Conservation (phyloP, 2,888 invertebrate genomes). For the Metalampra italica region DNA sequence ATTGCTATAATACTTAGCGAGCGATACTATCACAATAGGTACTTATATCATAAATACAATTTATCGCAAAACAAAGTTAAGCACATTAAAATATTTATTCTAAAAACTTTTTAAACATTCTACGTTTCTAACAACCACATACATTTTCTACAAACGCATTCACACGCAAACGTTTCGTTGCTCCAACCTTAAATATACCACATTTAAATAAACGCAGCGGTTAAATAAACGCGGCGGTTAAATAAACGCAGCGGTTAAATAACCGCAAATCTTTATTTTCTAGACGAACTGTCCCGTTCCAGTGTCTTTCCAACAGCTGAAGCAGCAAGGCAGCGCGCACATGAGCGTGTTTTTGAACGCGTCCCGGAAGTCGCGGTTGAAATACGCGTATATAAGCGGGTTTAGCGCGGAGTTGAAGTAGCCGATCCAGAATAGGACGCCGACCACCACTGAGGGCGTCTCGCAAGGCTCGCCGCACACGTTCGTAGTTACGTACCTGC, state of each 20-base stretch:
- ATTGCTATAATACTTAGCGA: slow-evolving; percentile 4
- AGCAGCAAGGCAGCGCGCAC: slow-evolving; percentile 91
- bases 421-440: slow-evolving; percentile 97
- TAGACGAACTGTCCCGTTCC: slow-evolving; percentile 79
- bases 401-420: slow-evolving; percentile 98
- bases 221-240: not conserved
- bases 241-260: not conserved
- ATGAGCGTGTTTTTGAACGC: slow-evolving; percentile 95
- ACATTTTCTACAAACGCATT: not conserved
- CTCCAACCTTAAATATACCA: not conserved
- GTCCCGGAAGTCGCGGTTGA: slow-evolving; percentile 97
- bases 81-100: not conserved
- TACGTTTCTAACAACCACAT: not conserved
- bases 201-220: no score
- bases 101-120: not conserved
- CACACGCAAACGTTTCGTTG: slow-evolving; percentile 3
- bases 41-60: slow-evolving; percentile 1
- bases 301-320: slow-evolving; percentile 85
- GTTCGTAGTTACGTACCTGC: slow-evolving; percentile 91
- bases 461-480: slow-evolving; percentile 90
- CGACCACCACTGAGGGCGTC: slow-evolving; percentile 91
- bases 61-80: not conserved
- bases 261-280: slow-evolving; percentile 17
- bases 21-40: slow-evolving; percentile 10
- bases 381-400: slow-evolving; percentile 96